phyloP scores from a whole-genome alignment of 2,888 invertebrate species.

The Tinea trinotella region DNA sequence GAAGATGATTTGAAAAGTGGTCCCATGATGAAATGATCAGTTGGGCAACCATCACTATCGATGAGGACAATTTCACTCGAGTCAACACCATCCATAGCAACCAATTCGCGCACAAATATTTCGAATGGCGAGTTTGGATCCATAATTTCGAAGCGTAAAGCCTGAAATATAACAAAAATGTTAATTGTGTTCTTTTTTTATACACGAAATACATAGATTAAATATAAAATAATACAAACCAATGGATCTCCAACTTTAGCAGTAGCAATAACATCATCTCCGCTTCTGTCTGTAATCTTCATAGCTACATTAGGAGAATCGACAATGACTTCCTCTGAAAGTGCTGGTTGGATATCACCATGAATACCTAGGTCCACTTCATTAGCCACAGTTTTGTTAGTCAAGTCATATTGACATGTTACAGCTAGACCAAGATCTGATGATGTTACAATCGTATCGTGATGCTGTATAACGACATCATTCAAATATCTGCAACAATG shows the following conservation, averaged over 20 bases:
- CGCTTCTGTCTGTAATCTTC: conserved; percentile 90
- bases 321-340: conserved; percentile 92
- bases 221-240: conserved; percentile 35
- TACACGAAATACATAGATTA: background rate
- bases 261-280: conserved; percentile 86
- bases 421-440: conserved; percentile 94
- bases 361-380: conserved; percentile 92
- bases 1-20: conserved; percentile 87
- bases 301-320: conserved; percentile 96
- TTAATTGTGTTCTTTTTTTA: conserved; percentile 13
- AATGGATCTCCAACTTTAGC: conserved; percentile 95
- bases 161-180: conserved; percentile 55
- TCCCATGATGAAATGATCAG: conserved; percentile 95
- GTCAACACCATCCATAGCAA: conserved; percentile 95
- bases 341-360: conserved; percentile 88
- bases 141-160: conserved; percentile 91
- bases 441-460: conserved; percentile 95
- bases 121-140: conserved; percentile 95
- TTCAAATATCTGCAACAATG: conserved; percentile 82
- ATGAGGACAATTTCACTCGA: conserved; percentile 93
- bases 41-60: conserved; percentile 93
- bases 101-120: conserved; percentile 94
- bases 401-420: conserved; percentile 94
- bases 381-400: conserved; percentile 94
- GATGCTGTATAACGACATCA: conserved; percentile 95